Percentiles rank a stretch among this genome's conserved stretches.
These are phyloP conservation scores for Alloscopus bannaensis DNA, from an alignment of 2,888 invertebrate genomes.

Conservation along the genomic window DNA sequence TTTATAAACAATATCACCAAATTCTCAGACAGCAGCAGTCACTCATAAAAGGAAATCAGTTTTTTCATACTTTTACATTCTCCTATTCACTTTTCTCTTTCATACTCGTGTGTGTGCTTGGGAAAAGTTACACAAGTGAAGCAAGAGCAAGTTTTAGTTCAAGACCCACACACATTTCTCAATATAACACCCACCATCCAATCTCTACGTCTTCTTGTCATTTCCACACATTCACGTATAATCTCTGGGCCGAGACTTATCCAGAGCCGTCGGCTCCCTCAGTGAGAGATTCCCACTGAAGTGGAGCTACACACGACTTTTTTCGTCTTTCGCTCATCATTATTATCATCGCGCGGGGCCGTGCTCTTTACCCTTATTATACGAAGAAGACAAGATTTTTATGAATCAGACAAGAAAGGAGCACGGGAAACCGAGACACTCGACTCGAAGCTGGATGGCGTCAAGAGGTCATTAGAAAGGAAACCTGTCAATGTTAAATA, in stretches of 20 bases:
- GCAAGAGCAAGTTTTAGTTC: background rate
- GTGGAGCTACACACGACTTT: background rate
- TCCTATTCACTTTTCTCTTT: too few species aligned
- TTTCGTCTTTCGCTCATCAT: slow-evolving; percentile 12
- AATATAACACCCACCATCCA: background rate
- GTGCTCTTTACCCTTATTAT: slow-evolving; percentile 47
- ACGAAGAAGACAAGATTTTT: slow-evolving; percentile 22
- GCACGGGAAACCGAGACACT: slow-evolving; percentile 40
- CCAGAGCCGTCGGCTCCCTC: slow-evolving; percentile 9
- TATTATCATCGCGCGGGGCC: slow-evolving; percentile 17
- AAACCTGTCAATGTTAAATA: slow-evolving; percentile 57
- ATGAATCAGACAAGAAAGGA: slow-evolving; percentile 33
- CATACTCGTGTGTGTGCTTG: too few species aligned
- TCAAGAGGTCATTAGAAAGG: slow-evolving; percentile 60
- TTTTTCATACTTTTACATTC: too few species aligned
- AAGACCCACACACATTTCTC: background rate
- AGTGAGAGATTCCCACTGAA: too few species aligned
- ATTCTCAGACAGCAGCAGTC: slow-evolving; percentile 28
- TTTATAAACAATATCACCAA: slow-evolving; percentile 40
- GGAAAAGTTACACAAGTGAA: too few species aligned
- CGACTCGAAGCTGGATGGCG: slow-evolving; percentile 47
- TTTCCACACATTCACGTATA: background rate
- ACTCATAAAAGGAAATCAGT: slow-evolving; percentile 13
- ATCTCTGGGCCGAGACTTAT: slow-evolving; percentile 5
- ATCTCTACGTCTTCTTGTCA: slow-evolving; percentile 3